phyloP scores from a whole-genome alignment of 2,888 invertebrate genomes.

The Meiosimyza decipiens region DNA sequence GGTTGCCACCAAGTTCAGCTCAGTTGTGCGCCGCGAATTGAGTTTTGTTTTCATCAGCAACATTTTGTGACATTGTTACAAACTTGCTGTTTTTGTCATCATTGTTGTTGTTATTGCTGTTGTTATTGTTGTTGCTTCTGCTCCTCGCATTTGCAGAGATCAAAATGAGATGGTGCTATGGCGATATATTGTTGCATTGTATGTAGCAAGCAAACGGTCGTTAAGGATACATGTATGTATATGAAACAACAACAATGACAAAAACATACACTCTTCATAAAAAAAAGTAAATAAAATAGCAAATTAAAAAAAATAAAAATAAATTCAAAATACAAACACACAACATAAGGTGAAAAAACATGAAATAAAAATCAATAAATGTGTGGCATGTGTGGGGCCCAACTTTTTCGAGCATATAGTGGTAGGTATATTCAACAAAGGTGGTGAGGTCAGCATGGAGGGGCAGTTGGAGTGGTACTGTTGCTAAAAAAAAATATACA shows the following conservation, averaged over 20 bases:
- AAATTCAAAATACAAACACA: constrained; percentile 19
- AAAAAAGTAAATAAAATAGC: constrained; percentile 4
- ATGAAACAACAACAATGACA: constrained; percentile 25
- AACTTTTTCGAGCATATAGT: too few relatives aligned
- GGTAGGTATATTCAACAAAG: too few relatives aligned
- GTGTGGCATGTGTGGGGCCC: constrained; percentile 53
- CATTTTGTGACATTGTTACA: constrained; percentile 28
- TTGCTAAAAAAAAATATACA: too few relatives aligned
- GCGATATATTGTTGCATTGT: constrained; percentile 50
- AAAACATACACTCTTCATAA: constrained; percentile 19
- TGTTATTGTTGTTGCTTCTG: constrained; percentile 12
- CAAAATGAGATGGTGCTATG: constrained; percentile 59
- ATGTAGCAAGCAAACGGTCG: constrained; percentile 15
- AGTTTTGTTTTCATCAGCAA: constrained; percentile 22
- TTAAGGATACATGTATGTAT: constrained; percentile 37
- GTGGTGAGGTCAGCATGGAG: too few relatives aligned
- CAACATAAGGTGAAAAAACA: constrained; percentile 44
- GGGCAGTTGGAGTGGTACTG: too few relatives aligned
- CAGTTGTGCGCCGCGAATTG: constrained; percentile 8
- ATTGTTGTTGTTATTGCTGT: too few relatives aligned
- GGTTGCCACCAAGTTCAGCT: constrained; percentile 11
- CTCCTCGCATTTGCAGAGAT: constrained; percentile 35
- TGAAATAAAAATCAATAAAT: constrained; percentile 62
- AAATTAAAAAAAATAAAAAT: constrained; percentile 8
- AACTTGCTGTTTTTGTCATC: constrained; percentile 14